Evolutionary conservation across 2,797 vertebrate genomes (phyloP).

Genomic region (Danio albolineatus): DNA sequence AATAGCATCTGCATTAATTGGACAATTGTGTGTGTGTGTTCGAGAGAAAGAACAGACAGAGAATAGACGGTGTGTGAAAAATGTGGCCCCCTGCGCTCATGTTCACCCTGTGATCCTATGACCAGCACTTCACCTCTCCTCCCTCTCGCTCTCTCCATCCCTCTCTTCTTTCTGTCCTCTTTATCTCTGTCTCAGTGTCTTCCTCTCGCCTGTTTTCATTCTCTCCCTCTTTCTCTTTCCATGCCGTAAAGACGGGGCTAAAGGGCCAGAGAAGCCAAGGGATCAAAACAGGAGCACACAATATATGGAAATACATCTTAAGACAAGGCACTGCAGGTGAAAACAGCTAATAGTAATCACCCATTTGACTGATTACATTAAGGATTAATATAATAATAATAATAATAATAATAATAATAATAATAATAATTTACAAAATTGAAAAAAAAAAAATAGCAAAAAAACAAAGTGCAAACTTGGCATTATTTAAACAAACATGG

Average conservation of each 20-base stretch:
- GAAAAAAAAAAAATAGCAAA: no score
- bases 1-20: neutral
- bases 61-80: conserved; percentile 52
- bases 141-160: conserved; percentile 27
- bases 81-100: conserved; percentile 46
- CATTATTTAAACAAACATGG: no score
- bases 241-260: neutral
- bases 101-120: conserved; percentile 58
- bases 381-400: no score
- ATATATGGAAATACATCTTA: conserved; percentile 4
- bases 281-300: neutral
- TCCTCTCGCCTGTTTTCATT: conserved; percentile 29
- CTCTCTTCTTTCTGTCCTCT: conserved; percentile 38
- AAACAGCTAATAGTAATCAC: no score
- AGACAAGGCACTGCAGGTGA: no score
- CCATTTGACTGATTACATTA: no score
- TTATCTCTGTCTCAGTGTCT: conserved; percentile 21
- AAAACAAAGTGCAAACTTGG: no score
- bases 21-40: neutral
- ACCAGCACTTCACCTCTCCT: conserved; percentile 60
- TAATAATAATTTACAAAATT: no score
- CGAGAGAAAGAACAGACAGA: conserved; percentile 16
- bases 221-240: conserved; percentile 24
- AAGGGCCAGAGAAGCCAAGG: conserved; percentile 11
- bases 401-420: no score